Percentiles rank a stretch among this genome's conserved stretches.
Conservation (phyloP, 2,888 invertebrate species). For the Cosmopolites sordidus region DNA sequence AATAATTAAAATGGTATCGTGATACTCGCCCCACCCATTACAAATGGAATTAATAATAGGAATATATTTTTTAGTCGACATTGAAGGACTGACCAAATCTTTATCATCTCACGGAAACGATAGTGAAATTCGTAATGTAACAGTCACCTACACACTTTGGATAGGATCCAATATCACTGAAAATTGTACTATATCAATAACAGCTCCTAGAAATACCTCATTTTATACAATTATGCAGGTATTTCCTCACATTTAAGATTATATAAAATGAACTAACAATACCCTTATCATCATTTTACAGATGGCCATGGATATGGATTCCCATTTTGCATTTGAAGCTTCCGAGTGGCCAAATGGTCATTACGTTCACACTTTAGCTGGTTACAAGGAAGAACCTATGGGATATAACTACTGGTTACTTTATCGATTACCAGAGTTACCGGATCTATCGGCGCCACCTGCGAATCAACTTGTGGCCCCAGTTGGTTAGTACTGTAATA, state of each 20-base stretch:
- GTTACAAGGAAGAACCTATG: conserved; percentile 74
- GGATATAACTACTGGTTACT: conserved; percentile 88
- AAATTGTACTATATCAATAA: conserved; percentile 70
- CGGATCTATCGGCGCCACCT: conserved; percentile 76
- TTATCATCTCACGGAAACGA: conserved; percentile 50
- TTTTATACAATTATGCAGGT: conserved; percentile 63
- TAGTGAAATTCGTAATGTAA: conserved; percentile 65
- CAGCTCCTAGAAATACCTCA: conserved; percentile 67
- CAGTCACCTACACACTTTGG: conserved; percentile 83
- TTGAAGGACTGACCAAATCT: conserved; percentile 44
- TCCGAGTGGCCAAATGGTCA: conserved; percentile 91
- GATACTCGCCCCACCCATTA: too few relatives aligned
- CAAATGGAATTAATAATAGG: too few relatives aligned
- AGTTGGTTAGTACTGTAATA: conserved; percentile 71
- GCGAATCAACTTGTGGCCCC: conserved; percentile 85
- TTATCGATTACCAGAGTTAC: conserved; percentile 75
- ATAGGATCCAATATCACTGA: conserved; percentile 82
- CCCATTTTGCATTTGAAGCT: conserved; percentile 58
- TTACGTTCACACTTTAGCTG: conserved; percentile 82
- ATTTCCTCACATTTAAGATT: background rate
- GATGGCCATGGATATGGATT: conserved; percentile 75
- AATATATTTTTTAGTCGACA: conserved; percentile 38
- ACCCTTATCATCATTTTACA: conserved; percentile 2
- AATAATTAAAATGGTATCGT: too few relatives aligned
- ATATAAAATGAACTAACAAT: too few relatives aligned